Evolutionary conservation across 1,140 invertebrate species (phyloP), one percentile per base, ranked within the genome.

Genomic region (Portunus trituberculatus): DNA sequence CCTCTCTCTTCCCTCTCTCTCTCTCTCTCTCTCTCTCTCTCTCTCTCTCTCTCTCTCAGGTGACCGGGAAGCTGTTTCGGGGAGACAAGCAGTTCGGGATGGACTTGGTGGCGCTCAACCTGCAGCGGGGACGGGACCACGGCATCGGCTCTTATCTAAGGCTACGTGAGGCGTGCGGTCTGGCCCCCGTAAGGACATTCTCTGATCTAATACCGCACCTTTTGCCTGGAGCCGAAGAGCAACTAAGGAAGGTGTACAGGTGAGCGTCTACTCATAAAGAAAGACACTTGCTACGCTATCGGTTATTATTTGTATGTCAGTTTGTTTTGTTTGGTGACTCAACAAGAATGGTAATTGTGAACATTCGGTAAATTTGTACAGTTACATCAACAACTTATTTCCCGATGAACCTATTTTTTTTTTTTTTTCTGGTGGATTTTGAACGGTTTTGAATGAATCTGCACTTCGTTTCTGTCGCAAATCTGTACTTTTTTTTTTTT

Each of bases 111-210:
- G 39, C 89, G n/a, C 89, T 91, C 28, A 91, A 91, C 89, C 4
- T 91, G 20, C 89, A 91, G 12, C 32, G 89, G 3, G 89, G 89
- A 28, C 31, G 89, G 45, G 89, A 91, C 45, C 89, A 91, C n/a
- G 89, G 89, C 25, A 45, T 91, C 12, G 89, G n/a, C 10, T 91
- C 89, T 4, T 91, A 91, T 28, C 28, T 48, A 4, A 14, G 6
- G 45, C 4, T 91, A 25, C 89, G 89, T 4, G 45, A 91, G 89
- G 89, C 89, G 32, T 91, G 89, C 46, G 89, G 89, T n/a, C 89
- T 91, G 8, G 45, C 46, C 3, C 8, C 0, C 10, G 89, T 25
- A 0, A 46, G 0, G 2, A 14, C 89, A 12, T 91, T 91, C 45
- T 39, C 45, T 29, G 84, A 93, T 28, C 52, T 93, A n/a, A 25